Evolutionary conservation across 2,113 vertebrate species (phyloP).

Genomic region (Notothenia coriiceps): DNA sequence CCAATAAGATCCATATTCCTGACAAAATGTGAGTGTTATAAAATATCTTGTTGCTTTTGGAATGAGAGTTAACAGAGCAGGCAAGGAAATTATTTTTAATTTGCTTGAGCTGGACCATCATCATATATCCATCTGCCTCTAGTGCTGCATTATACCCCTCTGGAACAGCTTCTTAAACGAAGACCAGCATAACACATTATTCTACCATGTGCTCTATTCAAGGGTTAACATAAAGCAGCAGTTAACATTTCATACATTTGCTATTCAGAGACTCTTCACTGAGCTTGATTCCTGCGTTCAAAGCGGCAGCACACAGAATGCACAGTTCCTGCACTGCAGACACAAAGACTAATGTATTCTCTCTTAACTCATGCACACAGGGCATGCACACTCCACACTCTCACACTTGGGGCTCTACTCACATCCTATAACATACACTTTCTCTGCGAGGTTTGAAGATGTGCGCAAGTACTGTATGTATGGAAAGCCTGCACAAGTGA

Average conservation of each 20-base stretch:
- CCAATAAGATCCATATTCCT: background rate
- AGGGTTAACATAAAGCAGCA: constrained; percentile 23
- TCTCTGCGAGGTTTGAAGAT: background rate
- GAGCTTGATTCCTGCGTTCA: constrained; percentile 39
- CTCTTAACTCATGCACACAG: constrained; percentile 37
- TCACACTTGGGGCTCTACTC: too few species aligned
- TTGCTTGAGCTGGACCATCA: background rate
- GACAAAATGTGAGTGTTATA: background rate
- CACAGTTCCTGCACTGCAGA: constrained; percentile 44
- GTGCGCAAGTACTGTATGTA: background rate
- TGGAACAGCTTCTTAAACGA: background rate
- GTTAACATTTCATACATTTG: constrained; percentile 40
- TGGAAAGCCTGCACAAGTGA: background rate
- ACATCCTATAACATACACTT: constrained; percentile 3
- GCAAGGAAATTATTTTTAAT: background rate
- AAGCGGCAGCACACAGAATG: constrained; percentile 20
- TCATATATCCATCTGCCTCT: background rate
- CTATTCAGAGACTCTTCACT: constrained; percentile 18
- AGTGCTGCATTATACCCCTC: background rate
- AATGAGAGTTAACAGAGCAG: background rate
- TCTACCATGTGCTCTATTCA: constrained; percentile 14
- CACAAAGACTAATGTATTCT: constrained; percentile 45
- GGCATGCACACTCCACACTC: constrained; percentile 4
- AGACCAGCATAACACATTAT: background rate
- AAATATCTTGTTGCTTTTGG: background rate